These are phyloP conservation scores for Acleris laterana DNA, from an alignment of 2,888 invertebrate species.

Conservation along the genomic window DNA sequence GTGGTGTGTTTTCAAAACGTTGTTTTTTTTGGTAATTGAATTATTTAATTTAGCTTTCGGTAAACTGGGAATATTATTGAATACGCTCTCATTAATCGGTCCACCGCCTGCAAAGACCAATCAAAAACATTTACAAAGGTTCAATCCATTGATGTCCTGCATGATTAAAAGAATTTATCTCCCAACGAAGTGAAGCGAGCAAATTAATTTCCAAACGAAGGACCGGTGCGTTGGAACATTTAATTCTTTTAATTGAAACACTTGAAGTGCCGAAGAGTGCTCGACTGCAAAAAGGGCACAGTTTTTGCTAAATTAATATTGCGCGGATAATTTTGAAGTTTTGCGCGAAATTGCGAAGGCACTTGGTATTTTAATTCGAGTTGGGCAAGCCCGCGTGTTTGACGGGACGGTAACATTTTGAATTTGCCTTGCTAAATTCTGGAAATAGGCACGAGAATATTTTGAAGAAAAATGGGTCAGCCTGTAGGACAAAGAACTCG, in stretches of 20 bases:
- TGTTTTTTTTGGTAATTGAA: too few species aligned
- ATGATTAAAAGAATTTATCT: constrained; percentile 26
- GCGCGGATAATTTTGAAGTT: constrained; percentile 40
- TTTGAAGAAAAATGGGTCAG: constrained; percentile 6
- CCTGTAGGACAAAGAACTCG: neutral
- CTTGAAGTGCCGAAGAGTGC: constrained; percentile 44
- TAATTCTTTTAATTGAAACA: constrained; percentile 61
- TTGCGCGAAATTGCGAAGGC: constrained; percentile 33
- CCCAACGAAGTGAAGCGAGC: constrained; percentile 5
- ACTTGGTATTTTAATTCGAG: constrained; percentile 37
- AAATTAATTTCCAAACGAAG: constrained; percentile 46
- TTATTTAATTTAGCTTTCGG: neutral
- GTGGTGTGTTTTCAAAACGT: too few species aligned
- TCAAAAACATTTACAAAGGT: constrained; percentile 11
- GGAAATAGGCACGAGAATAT: constrained; percentile 7
- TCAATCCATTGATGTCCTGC: constrained; percentile 6
- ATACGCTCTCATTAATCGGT: constrained; percentile 22
- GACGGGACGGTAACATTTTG: constrained; percentile 21
- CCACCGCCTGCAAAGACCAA: constrained; percentile 20
- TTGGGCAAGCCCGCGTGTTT: constrained; percentile 18
- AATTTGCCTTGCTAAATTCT: constrained; percentile 32
- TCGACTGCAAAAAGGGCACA: constrained; percentile 41
- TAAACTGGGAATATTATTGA: neutral
- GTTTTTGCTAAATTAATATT: constrained; percentile 51
- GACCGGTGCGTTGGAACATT: constrained; percentile 49